These are phyloP conservation scores for Genyomyrus donnyi DNA, from an alignment of 2,113 vertebrate genomes.

Conservation along the genomic window DNA sequence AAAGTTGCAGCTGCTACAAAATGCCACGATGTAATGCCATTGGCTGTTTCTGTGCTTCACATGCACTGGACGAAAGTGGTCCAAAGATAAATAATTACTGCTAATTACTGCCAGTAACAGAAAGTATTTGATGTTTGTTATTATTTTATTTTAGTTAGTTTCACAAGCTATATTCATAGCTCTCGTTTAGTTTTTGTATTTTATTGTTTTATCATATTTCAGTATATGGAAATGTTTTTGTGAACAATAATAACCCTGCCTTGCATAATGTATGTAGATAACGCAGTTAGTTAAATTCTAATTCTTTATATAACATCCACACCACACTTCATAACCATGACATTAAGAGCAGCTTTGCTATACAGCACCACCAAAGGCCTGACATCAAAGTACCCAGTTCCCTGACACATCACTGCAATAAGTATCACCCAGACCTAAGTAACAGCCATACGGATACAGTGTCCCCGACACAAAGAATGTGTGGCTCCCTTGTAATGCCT, in stretches of 20 bases:
- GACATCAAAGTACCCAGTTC: not conserved
- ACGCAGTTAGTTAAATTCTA: no score
- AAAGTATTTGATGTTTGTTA: not conserved
- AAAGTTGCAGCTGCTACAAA: no score
- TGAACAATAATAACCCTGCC: not conserved
- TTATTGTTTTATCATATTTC: not conserved
- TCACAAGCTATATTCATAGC: not conserved
- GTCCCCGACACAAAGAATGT: not conserved
- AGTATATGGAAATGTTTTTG: not conserved
- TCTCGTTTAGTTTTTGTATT: not conserved
- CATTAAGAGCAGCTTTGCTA: no score
- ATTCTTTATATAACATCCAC: not conserved
- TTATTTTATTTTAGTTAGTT: not conserved
- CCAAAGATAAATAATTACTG: no score
- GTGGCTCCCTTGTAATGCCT: not conserved
- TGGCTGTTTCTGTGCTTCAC: no score
- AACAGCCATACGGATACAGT: not conserved
- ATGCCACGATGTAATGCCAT: no score
- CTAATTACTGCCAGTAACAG: not conserved
- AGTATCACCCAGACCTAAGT: not conserved
- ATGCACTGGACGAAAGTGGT: no score
- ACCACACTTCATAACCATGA: not conserved
- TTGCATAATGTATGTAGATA: not conserved
- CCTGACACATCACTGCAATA: not conserved
- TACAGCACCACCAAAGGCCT: no score